Conservation (phyloP, 2,797 vertebrate genomes). For the Myripristis jacobus region DNA sequence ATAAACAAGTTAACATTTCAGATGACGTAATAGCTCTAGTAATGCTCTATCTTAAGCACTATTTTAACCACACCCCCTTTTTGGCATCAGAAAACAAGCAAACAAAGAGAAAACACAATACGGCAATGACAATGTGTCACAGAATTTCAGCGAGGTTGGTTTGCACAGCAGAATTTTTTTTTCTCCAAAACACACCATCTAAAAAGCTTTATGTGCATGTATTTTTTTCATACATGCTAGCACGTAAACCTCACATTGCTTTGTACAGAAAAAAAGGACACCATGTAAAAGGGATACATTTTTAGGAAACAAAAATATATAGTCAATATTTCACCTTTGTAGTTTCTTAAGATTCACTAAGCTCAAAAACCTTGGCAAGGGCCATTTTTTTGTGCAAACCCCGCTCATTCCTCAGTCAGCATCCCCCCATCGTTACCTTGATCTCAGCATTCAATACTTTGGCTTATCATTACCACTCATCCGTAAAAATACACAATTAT, state of each 20-base stretch:
- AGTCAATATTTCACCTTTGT: conserved; percentile 46
- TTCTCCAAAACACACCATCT: conserved; percentile 24
- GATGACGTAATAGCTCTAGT: conserved; percentile 68
- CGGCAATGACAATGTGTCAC: conserved; percentile 60
- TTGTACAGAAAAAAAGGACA: conserved; percentile 57
- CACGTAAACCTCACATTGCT: conserved; percentile 61
- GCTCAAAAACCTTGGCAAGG: conserved; percentile 64
- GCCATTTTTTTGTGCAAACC: conserved; percentile 81
- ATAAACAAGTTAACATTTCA: conserved; percentile 64
- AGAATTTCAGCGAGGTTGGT: conserved; percentile 68
- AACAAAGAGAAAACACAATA: conserved; percentile 75
- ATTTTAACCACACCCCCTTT: conserved; percentile 69
- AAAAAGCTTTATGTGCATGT: conserved; percentile 59
- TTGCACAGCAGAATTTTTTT: conserved; percentile 72
- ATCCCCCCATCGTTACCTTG: conserved; percentile 52
- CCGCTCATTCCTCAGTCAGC: conserved; percentile 67
- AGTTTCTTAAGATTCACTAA: conserved; percentile 68
- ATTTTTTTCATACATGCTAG: conserved; percentile 60
- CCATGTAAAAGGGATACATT: conserved; percentile 29
- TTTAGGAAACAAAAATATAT: conserved; percentile 54
- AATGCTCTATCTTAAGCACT: conserved; percentile 66
- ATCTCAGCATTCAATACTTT: conserved; percentile 77
- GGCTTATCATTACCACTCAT: conserved; percentile 75
- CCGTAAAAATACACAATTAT: conserved; percentile 70
- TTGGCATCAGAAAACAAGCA: conserved; percentile 83